Evolutionary conservation across 2,113 vertebrate species (phyloP).

Genomic region (Paedocypris sp.): DNA sequence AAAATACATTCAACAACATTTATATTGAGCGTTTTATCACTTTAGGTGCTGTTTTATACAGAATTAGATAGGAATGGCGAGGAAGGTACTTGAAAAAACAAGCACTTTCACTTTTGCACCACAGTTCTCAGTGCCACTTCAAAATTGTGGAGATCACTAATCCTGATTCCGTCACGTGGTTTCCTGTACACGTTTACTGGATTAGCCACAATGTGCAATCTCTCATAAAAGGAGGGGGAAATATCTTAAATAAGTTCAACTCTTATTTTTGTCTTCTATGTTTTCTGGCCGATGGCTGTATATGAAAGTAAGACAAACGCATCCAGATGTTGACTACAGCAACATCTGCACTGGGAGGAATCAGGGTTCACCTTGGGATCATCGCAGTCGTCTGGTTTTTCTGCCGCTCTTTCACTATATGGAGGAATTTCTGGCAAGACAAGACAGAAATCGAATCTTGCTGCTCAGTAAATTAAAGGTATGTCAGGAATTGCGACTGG

Average conservation of each 20-base stretch:
- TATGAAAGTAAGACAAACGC: conserved; percentile 28
- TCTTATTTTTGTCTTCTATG: not conserved
- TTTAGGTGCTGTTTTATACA: no score
- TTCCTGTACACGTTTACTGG: not conserved
- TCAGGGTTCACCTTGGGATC: not conserved
- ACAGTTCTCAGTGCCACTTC: not conserved
- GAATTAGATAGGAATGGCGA: no score
- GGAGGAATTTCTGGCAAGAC: conserved; percentile 40
- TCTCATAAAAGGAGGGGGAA: not conserved
- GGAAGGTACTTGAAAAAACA: no score
- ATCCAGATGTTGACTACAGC: conserved; percentile 33
- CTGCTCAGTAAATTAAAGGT: conserved; percentile 21
- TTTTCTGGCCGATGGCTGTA: not conserved
- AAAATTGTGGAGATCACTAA: not conserved
- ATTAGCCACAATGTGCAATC: not conserved
- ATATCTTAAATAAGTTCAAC: not conserved
- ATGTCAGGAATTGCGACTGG: conserved; percentile 33
- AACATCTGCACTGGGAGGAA: not conserved
- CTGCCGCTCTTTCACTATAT: conserved; percentile 1
- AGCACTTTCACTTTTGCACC: not conserved
- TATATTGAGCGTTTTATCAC: no score
- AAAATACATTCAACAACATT: no score
- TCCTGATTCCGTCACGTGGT: not conserved
- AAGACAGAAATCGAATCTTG: conserved; percentile 34
- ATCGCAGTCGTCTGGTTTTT: not conserved